Percentiles rank a stretch among this genome's conserved stretches.
These are phyloP conservation scores for Actinia tenebrosa DNA, from an alignment of 64 coral and sea anemone genomes.

Conservation along the genomic window DNA sequence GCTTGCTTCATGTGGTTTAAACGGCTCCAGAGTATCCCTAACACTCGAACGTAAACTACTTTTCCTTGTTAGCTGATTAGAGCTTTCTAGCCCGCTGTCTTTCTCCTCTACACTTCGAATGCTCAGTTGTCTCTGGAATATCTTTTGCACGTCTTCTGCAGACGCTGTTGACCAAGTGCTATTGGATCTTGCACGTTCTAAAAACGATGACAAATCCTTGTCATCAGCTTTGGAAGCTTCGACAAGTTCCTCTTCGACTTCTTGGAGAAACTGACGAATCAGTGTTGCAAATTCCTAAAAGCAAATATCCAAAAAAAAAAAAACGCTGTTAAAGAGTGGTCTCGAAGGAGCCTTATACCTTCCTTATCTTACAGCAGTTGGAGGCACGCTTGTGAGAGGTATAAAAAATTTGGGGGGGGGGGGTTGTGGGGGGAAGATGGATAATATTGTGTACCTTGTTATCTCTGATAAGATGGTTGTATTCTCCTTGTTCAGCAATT, in stretches of 20 bases:
- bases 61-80: neutral
- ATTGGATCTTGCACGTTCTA: conserved; percentile 7
- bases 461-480: conserved; percentile 59
- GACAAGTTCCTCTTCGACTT: conserved; percentile 39
- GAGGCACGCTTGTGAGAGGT: too few species aligned
- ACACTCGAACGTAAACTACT: conserved; percentile 16
- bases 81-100: neutral
- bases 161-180: conserved; percentile 12
- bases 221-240: conserved; percentile 14
- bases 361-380: too few species aligned
- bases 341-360: too few species aligned
- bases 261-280: conserved; percentile 29
- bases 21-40: neutral
- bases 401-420: too few species aligned
- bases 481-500: conserved; percentile 69
- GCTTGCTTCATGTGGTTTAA: conserved; percentile 9
- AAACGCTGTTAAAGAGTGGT: too few species aligned
- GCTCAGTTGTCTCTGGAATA: conserved; percentile 29
- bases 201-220: neutral
- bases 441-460: conserved; percentile 35
- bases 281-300: conserved; percentile 46
- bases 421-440: too few species aligned
- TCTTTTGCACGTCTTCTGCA: conserved; percentile 21
- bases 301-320: too few species aligned
- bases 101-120: neutral